Evolutionary conservation across 2,888 invertebrate genomes (phyloP).

Genomic region (Bembecia ichneumoniformis): DNA sequence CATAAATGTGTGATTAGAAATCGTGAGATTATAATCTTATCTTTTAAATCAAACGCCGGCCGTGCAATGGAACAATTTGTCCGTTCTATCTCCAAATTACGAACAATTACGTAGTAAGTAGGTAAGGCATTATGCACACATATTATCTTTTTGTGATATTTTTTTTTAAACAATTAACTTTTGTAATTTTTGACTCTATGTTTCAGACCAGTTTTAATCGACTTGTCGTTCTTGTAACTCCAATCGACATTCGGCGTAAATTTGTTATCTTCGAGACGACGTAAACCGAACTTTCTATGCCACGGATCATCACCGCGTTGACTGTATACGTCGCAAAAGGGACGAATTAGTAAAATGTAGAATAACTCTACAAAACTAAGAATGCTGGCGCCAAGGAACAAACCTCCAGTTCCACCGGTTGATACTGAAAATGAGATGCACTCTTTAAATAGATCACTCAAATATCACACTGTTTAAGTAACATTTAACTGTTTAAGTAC

Average conservation of each 20-base stretch:
- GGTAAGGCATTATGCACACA: too few relatives aligned
- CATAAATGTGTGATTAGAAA: too few relatives aligned
- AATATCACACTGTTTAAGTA: too few relatives aligned
- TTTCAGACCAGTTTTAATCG: slow-evolving; percentile 1
- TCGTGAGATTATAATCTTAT: too few relatives aligned
- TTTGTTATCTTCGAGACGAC: slow-evolving; percentile 43
- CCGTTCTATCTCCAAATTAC: too few relatives aligned
- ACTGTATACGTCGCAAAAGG: slow-evolving; percentile 58
- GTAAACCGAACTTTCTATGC: slow-evolving; percentile 47
- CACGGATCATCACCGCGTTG: slow-evolving; percentile 55
- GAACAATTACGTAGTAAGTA: too few relatives aligned
- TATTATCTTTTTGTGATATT: too few relatives aligned
- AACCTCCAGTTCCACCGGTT: slow-evolving; percentile 76
- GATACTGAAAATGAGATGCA: slow-evolving; percentile 57
- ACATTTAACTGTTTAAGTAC: too few relatives aligned
- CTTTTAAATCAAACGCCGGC: too few relatives aligned
- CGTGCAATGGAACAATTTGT: too few relatives aligned
- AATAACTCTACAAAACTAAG: slow-evolving; percentile 76
- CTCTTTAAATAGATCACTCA: not conserved
- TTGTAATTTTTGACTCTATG: not conserved
- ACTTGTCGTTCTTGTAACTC: slow-evolving; percentile 18
- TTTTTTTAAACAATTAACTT: too few relatives aligned
- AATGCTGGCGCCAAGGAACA: slow-evolving; percentile 78
- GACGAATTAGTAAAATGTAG: slow-evolving; percentile 68
- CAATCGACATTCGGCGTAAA: slow-evolving; percentile 36